Evolutionary conservation across 2,113 vertebrate genomes (phyloP), one percentile per base, ranked within the genome.

Genomic region (Hippoglossus stenolepis): DNA sequence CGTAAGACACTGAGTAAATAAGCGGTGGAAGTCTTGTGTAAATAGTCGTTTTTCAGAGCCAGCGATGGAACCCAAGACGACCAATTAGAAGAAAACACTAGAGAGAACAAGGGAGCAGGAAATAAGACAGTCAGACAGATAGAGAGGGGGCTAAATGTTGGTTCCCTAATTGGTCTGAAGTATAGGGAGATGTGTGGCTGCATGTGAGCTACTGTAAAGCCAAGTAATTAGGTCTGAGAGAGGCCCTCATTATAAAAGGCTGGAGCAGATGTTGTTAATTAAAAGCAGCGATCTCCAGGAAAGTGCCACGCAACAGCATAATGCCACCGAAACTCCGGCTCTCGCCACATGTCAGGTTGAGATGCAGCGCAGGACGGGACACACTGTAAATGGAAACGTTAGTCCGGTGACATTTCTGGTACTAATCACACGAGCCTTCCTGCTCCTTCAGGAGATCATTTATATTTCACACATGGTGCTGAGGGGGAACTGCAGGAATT

Each of bases 141-240:
- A 80, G 87, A 75, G 73, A 85, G 24, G 60, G 47, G 64, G 60
- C 59, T 80, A 80, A 85, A 87, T 83, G 80, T 70, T 77, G 78
- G 82, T 80, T 79, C 82, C 61, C 67, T 89, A 90, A 90, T 92
- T 90, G 87, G 90, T 75, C 65, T 84, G 83, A 89, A 80, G 87
- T 59, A 31, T 31, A 65, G 54, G 65, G 65, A 75, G 64, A 73
- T 69, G 73, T 86, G 84, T 68, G 79, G n/a, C 2, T 62, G 58
- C 35, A 21, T 66, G 53, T 83, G 81, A 75, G 77, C 70, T 70
- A 73, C 69, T 75, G 66, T 70, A 82, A 78, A 86, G 68, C 56
- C 24, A 58, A 80, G 68, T 86, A 87, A 90, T 90, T 86, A 87
- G 83, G 77, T 86, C 62, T 83, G 45, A 83, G 73, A 84, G 74